Evolutionary conservation across 2,888 invertebrate species (phyloP).

Genomic region (Eristalis intricaria): DNA sequence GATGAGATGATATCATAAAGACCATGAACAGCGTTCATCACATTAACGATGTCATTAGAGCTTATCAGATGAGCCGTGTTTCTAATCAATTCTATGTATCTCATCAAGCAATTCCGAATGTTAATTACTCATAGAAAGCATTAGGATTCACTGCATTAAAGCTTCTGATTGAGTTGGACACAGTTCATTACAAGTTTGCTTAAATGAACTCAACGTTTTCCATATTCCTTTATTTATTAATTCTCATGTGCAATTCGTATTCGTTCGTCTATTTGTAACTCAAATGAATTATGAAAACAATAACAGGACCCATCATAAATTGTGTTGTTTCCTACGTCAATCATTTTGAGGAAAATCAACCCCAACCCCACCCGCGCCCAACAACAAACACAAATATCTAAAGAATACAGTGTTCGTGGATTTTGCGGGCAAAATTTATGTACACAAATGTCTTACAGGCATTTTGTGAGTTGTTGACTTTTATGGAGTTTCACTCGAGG

Average conservation of each 20-base stretch:
- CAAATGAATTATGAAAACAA: too few relatives aligned
- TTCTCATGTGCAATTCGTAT: too few relatives aligned
- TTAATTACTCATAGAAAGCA: not conserved
- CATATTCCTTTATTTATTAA: too few relatives aligned
- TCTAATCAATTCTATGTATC: too few relatives aligned
- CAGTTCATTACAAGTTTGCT: not conserved
- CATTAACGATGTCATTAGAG: not conserved
- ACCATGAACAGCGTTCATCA: not conserved
- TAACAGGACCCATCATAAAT: too few relatives aligned
- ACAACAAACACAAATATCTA: too few relatives aligned
- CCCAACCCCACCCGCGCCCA: too few relatives aligned
- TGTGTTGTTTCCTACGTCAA: too few relatives aligned
- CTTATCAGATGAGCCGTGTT: not conserved
- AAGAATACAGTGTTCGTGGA: too few relatives aligned
- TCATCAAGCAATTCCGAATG: not conserved
- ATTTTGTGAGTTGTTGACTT: not conserved
- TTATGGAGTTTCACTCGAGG: not conserved
- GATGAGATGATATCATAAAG: not conserved
- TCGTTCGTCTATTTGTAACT: too few relatives aligned
- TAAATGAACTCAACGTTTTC: not conserved
- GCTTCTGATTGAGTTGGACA: not conserved
- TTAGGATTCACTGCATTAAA: not conserved
- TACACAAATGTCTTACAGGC: not conserved
- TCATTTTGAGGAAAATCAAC: too few relatives aligned
- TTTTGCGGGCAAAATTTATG: not conserved